A percentile compares a stretch with the other conserved stretches of the same genome.
Conservation (phyloP, 2,797 vertebrate genomes). For the Orestias chungarensis region DNA sequence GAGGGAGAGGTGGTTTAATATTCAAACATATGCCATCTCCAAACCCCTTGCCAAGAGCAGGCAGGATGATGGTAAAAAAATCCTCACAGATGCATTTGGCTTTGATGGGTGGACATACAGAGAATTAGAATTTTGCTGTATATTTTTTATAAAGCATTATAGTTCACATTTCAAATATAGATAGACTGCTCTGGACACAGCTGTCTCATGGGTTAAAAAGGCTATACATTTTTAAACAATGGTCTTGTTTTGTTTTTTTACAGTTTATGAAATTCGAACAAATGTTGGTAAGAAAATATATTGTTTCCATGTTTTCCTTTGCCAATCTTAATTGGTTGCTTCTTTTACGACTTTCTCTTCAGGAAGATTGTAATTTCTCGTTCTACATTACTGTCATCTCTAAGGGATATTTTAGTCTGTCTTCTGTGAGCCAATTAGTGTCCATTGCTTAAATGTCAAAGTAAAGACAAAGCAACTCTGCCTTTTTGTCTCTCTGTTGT, state of each 20-base stretch:
- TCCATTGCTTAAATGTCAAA: not conserved
- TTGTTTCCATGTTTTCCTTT: not conserved
- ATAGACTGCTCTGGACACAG: not conserved
- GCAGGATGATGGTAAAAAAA: not conserved
- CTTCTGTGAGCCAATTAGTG: conserved; percentile 1
- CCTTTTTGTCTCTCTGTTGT: not conserved
- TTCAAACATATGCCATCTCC: conserved; percentile 7
- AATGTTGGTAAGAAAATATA: not conserved
- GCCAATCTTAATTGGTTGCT: not conserved
- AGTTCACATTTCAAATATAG: not conserved
- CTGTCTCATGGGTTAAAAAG: not conserved
- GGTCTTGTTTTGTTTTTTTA: not conserved
- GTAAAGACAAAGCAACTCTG: not conserved
- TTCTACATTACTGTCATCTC: not conserved
- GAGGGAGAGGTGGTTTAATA: not conserved
- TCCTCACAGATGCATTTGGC: not conserved
- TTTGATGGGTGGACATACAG: not conserved
- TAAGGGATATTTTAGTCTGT: not conserved
- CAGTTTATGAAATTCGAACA: not conserved
- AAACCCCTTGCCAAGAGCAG: not conserved
- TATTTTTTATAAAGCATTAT: not conserved
- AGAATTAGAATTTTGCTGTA: conserved; percentile 5
- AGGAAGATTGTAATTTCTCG: not conserved
- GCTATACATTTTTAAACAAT: not conserved
- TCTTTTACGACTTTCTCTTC: not conserved